Percentiles rank a stretch among this genome's conserved stretches.
phyloP scores from a whole-genome alignment of 2,113 vertebrate species.

The Panthera tigris region DNA sequence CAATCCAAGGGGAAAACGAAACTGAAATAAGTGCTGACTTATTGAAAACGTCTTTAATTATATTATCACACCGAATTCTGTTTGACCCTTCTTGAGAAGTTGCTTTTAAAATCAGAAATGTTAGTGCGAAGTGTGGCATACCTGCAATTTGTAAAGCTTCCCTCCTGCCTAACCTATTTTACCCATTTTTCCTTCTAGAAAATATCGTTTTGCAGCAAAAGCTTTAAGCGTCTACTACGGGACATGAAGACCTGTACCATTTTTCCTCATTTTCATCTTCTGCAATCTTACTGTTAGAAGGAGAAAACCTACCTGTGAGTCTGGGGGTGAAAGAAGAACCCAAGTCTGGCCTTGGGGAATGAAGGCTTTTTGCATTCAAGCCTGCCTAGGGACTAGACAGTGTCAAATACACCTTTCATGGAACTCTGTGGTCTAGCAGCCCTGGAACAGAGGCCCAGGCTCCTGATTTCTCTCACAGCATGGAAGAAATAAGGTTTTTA shows the following conservation, averaged over 20 bases:
- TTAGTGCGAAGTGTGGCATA: slow-evolving; percentile 41
- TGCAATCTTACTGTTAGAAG: slow-evolving; percentile 37
- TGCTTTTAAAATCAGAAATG: slow-evolving; percentile 70
- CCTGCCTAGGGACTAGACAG: background rate
- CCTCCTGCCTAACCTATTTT: slow-evolving; percentile 61
- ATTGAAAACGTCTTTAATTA: slow-evolving; percentile 83
- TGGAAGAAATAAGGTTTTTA: slow-evolving; percentile 71
- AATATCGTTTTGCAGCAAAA: slow-evolving; percentile 47
- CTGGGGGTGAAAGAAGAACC: background rate
- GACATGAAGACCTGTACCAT: background rate
- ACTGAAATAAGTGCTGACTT: slow-evolving; percentile 84
- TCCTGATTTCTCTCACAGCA: slow-evolving; percentile 58
- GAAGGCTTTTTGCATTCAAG: background rate
- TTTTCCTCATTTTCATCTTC: slow-evolving; percentile 55
- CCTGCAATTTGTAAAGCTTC: slow-evolving; percentile 46
- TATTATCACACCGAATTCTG: slow-evolving; percentile 81
- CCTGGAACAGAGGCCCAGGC: background rate
- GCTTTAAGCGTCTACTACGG: background rate
- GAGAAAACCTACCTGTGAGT: background rate
- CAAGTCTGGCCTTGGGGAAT: background rate
- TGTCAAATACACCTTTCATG: background rate
- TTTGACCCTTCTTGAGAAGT: slow-evolving; percentile 73
- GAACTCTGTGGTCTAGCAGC: background rate
- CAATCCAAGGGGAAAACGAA: slow-evolving; percentile 82
- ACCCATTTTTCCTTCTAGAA: slow-evolving; percentile 13